Percentiles rank a stretch among this genome's conserved stretches.
Conservation (phyloP, 2,113 vertebrate species). For the Rhinichthys klamathensis region DNA sequence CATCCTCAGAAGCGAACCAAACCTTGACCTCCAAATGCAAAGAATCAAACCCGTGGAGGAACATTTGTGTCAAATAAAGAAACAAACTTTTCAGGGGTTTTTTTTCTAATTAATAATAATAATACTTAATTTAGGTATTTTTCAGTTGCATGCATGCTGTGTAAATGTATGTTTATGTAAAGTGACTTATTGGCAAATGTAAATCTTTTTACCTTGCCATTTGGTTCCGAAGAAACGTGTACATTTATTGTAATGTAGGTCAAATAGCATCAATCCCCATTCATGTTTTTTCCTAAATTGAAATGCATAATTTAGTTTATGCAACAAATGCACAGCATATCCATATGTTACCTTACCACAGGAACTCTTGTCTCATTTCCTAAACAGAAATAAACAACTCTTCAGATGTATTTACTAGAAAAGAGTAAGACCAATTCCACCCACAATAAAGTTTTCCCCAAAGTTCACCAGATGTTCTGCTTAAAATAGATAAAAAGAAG, state of each 20-base stretch:
- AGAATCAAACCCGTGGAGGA: neutral
- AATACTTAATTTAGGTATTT: no score
- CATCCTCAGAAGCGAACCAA: neutral
- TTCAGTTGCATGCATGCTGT: neutral
- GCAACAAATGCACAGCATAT: neutral
- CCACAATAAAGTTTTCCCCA: neutral
- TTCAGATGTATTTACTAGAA: neutral
- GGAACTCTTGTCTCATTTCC: neutral
- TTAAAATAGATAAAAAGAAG: conserved; percentile 20
- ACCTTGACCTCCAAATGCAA: conserved; percentile 23
- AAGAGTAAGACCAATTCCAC: neutral
- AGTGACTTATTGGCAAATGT: neutral
- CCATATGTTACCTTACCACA: neutral
- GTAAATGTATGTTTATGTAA: neutral
- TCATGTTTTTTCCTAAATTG: no score
- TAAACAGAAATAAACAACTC: neutral
- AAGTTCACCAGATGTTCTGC: conserved; percentile 13
- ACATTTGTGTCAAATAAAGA: neutral
- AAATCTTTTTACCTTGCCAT: neutral
- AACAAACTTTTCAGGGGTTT: no score
- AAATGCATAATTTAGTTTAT: neutral
- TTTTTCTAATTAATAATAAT: no score
- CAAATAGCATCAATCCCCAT: no score
- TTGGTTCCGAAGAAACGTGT: no score
- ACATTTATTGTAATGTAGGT: no score